Evolutionary conservation across 1,140 invertebrate species (phyloP).

Genomic region (Aricia agestis): DNA sequence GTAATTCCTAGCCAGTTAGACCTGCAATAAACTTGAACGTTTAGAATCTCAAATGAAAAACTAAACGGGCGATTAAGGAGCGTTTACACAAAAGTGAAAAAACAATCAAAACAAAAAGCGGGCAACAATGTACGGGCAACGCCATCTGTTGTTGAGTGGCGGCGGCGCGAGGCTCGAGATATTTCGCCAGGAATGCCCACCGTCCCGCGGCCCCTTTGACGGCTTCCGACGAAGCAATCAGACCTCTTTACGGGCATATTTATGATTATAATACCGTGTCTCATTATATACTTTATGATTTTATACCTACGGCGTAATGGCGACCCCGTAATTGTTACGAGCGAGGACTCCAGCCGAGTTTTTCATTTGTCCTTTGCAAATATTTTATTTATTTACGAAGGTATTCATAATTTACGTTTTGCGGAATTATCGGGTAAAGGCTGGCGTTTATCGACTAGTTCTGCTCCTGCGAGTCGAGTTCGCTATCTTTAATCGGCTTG

Average conservation of each 20-base stretch:
- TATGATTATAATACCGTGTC: conserved; percentile 73
- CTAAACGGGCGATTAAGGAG: conserved; percentile 64
- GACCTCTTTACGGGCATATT: conserved; percentile 71
- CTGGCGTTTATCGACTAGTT: not conserved
- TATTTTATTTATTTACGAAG: conserved; percentile 10
- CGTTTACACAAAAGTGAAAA: conserved; percentile 64
- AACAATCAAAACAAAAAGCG: conserved; percentile 55
- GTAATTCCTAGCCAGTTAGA: not conserved
- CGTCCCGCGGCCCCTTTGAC: conserved; percentile 64
- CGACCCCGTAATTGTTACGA: conserved; percentile 56
- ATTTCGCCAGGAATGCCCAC: conserved; percentile 58
- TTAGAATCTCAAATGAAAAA: conserved; percentile 72
- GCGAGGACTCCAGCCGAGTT: conserved; percentile 27
- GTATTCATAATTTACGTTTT: not conserved
- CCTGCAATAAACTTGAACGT: conserved; percentile 37
- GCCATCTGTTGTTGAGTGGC: conserved; percentile 67
- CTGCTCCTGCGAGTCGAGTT: not conserved
- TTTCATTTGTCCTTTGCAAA: conserved; percentile 35
- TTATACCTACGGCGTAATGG: conserved; percentile 66
- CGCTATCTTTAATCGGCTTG: not conserved
- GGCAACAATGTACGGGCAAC: conserved; percentile 58
- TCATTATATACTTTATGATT: conserved; percentile 73
- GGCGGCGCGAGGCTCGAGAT: conserved; percentile 51
- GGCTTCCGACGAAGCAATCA: conserved; percentile 74
- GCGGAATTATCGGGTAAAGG: not conserved